These are phyloP conservation scores for Eptesicus fuscus DNA, from an alignment of 2,113 vertebrate species.

Conservation along the genomic window DNA sequence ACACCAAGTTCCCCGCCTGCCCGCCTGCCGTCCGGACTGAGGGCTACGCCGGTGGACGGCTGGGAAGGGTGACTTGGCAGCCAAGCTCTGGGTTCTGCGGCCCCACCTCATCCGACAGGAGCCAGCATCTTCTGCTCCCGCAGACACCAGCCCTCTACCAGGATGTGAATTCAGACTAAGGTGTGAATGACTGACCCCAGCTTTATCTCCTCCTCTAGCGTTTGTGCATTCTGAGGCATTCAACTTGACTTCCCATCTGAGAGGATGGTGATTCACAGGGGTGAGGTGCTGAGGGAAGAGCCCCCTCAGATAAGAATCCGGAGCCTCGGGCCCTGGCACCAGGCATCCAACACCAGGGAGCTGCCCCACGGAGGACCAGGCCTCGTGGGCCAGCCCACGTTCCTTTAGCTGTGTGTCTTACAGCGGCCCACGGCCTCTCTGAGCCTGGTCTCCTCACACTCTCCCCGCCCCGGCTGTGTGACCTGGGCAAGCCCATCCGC, in stretches of 20 bases:
- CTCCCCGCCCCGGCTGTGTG: background rate
- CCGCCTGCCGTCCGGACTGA: background rate
- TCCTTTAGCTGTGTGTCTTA: background rate
- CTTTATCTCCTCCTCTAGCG: background rate
- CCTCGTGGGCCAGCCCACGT: background rate
- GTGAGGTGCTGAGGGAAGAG: background rate
- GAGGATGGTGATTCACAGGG: background rate
- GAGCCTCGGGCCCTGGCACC: background rate
- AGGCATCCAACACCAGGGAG: background rate
- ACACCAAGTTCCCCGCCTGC: background rate
- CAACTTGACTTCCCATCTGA: background rate
- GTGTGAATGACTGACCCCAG: background rate
- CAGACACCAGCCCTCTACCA: background rate
- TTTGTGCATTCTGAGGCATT: background rate
- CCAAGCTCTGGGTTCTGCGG: no score
- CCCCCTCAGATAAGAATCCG: background rate
- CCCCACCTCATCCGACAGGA: background rate
- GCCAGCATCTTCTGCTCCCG: background rate
- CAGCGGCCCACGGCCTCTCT: background rate
- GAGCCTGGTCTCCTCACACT: background rate
- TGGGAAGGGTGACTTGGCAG: background rate
- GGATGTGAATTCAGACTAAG: background rate
- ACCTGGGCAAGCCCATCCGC: background rate
- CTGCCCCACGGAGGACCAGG: background rate
- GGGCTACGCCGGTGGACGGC: background rate